Conservation (phyloP, 2,888 invertebrate genomes). For the Dascillus cervinus region DNA sequence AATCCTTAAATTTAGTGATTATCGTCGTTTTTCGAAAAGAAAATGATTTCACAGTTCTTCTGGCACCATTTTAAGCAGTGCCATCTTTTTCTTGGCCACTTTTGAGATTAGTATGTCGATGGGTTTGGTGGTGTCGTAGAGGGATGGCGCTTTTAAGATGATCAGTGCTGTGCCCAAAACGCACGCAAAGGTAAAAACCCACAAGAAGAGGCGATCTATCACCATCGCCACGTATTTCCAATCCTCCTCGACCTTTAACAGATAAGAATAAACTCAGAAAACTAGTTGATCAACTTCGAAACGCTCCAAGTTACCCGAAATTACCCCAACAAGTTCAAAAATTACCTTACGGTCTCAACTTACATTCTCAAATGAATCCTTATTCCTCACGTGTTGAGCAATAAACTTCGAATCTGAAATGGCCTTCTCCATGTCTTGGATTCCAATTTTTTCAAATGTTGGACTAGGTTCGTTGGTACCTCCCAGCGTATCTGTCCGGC, state of each 20-base stretch:
- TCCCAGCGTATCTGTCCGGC: conserved; percentile 43
- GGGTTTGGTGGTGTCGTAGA: conserved; percentile 84
- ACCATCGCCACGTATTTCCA: conserved; percentile 99
- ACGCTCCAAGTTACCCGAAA: too few species aligned
- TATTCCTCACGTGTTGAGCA: conserved; percentile 91
- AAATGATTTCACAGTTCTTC: conserved; percentile 44
- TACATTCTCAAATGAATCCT: conserved; percentile 90
- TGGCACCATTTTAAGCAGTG: conserved; percentile 80
- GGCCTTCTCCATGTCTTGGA: conserved; percentile 85
- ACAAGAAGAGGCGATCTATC: conserved; percentile 90
- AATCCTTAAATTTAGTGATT: too few species aligned
- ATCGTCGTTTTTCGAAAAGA: too few species aligned
- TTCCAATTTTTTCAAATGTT: conserved; percentile 72
- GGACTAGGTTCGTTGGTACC: conserved; percentile 62
- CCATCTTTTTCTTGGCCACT: conserved; percentile 84
- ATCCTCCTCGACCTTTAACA: conserved; percentile 82
- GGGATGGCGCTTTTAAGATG: conserved; percentile 83
- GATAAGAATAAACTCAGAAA: conserved; percentile 10
- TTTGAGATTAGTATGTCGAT: conserved; percentile 87
- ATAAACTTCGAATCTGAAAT: conserved; percentile 89
- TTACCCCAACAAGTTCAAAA: too few species aligned
- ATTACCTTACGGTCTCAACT: conserved; percentile 47
- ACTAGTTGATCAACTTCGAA: too few species aligned
- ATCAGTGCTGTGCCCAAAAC: conserved; percentile 82
- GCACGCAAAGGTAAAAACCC: conserved; percentile 91